phyloP scores from a whole-genome alignment of 2,113 vertebrate species.

The Mohoua ochrocephala region DNA sequence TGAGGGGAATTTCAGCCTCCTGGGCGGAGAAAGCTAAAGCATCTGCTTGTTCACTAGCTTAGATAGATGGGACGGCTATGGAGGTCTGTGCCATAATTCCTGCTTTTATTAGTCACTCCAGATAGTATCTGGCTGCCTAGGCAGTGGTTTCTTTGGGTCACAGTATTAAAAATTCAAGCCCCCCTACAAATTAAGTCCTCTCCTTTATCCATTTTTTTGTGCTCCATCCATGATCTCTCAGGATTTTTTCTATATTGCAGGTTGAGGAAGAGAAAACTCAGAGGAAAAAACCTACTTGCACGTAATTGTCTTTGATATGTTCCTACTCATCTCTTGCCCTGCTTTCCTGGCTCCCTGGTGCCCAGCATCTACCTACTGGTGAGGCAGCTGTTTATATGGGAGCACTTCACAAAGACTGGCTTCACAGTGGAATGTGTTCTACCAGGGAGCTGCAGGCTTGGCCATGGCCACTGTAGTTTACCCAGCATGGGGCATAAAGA shows the following conservation, averaged over 20 bases:
- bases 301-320: background rate
- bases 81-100: background rate
- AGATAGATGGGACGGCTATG: background rate
- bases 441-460: background rate
- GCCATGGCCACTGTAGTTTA: background rate
- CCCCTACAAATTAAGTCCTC: conserved; percentile 9
- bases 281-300: background rate
- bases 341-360: background rate
- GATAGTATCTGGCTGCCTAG: conserved; percentile 30
- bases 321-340: background rate
- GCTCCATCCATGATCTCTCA: background rate
- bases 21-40: conserved; percentile 21
- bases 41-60: conserved; percentile 14
- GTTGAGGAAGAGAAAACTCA: background rate
- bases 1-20: conserved; percentile 56
- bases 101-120: conserved; percentile 25
- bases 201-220: background rate
- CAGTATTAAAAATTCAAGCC: conserved; percentile 42
- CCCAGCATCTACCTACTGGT: background rate
- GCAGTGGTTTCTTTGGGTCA: conserved; percentile 49
- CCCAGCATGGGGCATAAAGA: background rate
- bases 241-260: background rate
- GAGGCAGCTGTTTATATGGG: background rate
- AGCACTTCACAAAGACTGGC: background rate
- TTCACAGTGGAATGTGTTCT: background rate